These are phyloP conservation scores for Priapulus caudatus DNA, from an alignment of 2,888 invertebrate species.

Conservation along the genomic window DNA sequence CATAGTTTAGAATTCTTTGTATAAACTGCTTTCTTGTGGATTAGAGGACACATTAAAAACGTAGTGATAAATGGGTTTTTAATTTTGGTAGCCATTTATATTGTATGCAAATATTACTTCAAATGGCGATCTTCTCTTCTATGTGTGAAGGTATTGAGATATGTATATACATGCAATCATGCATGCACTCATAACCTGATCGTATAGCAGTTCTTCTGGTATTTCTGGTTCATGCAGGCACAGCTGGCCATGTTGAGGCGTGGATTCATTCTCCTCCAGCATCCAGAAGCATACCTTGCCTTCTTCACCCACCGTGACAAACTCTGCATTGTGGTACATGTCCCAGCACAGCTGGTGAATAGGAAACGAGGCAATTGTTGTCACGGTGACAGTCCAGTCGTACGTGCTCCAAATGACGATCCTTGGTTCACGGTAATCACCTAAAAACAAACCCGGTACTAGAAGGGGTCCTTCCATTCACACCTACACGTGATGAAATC, in stretches of 20 bases:
- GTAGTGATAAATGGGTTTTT: no score
- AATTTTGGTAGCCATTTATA: no score
- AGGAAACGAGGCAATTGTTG: constrained; percentile 28
- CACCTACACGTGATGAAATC: no score
- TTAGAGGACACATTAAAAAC: no score
- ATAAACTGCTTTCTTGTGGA: no score
- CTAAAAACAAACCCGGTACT: constrained; percentile 20
- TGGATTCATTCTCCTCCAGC: constrained; percentile 22
- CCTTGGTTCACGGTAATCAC: constrained; percentile 33
- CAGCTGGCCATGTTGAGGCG: constrained; percentile 9
- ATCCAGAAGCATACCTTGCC: background rate
- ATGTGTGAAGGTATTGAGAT: no score
- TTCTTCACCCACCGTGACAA: background rate
- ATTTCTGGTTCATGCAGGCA: constrained; percentile 33
- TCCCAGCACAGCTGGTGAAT: constrained; percentile 35
- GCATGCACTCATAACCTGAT: no score
- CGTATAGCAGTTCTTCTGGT: constrained; percentile 32
- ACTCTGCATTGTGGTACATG: constrained; percentile 28
- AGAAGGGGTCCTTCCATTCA: no score
- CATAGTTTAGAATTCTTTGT: no score
- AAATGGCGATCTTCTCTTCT: no score
- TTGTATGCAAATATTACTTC: no score
- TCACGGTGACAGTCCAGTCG: constrained; percentile 27
- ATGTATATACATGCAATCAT: no score
- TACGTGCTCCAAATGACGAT: constrained; percentile 34